Evolutionary conservation across 2,888 invertebrate species (phyloP), one percentile per base, ranked within the genome.

Genomic region (Dynastes grantii): DNA sequence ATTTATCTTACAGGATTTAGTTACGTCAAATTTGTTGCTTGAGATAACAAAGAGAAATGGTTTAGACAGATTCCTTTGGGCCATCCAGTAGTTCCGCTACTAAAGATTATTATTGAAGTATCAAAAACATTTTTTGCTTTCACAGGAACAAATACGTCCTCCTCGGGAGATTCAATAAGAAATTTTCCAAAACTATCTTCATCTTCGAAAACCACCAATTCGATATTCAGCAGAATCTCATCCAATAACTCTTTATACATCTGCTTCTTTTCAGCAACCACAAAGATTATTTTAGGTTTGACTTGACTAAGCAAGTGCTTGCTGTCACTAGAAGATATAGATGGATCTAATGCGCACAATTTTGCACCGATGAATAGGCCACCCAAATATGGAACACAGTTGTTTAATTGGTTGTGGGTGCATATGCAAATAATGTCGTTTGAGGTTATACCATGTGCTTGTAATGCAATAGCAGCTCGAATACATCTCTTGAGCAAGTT

Each of bases 381-480:
- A 0, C 90, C 90, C 61, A 91, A 88, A 67, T 89, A 87, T 0
- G 91, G 90, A 49, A 90, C 86, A 3, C 85, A 85, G 8, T 89
- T 83, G 77, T 91, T 87, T 3, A 90, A 37, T 53, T 90, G 89
- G 79, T 89, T 90, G 0, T 88, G 87, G 1, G 89, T 90, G 86
- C 91, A 90, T 0, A 90, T 79, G 0, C 88, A 83, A 73, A 91
- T 87, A 3, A 90, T 88, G 80, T 91, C 91, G 0, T 89, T 89
- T 1, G 81, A 79, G 68, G 80, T 76, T n/a, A 81, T 32, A 5
- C 78, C 78, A 5, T 49, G 29, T 5, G 6, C 13, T 64, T 55
- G 67, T 68, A 81, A 75, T 5, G 70, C 37, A 13, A 71, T 51
- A 3, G 81, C 81, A 8, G 76, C 63, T 22, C 77, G 76, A 8